A percentile compares a stretch with the other conserved stretches of the same genome.
Conservation (phyloP, 2,113 vertebrate genomes). For the Panthera leo region DNA sequence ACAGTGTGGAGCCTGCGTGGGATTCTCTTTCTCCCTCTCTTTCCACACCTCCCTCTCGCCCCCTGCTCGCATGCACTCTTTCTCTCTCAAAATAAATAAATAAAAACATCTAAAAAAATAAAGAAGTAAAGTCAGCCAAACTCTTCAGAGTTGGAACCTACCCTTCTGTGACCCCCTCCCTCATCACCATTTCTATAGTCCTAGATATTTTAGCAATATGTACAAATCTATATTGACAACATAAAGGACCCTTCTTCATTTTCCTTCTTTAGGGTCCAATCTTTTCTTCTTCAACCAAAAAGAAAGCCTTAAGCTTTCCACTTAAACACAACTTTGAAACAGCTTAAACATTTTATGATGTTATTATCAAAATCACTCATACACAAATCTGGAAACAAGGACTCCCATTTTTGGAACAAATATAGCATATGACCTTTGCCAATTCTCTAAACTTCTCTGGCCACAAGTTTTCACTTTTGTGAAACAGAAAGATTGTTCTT, state of each 20-base stretch:
- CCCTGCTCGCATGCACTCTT: no score
- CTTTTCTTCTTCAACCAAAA: constrained; percentile 25
- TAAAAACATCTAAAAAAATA: no score
- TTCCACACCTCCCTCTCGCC: no score
- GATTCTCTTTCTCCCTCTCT: no score
- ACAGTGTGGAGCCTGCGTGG: no score
- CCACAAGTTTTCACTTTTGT: constrained; percentile 55
- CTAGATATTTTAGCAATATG: not conserved
- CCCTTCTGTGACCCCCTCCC: not conserved
- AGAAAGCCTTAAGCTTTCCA: constrained; percentile 31
- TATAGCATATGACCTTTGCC: not conserved
- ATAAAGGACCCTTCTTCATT: not conserved
- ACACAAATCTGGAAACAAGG: constrained; percentile 6
- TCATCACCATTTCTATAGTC: not conserved
- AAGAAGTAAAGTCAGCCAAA: not conserved
- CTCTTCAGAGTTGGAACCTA: not conserved
- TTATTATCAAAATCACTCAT: not conserved
- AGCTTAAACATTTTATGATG: not conserved
- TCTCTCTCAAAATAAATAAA: no score
- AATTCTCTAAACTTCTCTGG: constrained; percentile 54
- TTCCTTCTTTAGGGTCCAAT: not conserved
- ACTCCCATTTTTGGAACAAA: constrained; percentile 37
- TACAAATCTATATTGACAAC: not conserved
- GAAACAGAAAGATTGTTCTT: constrained; percentile 45
- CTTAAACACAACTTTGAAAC: not conserved